These are phyloP conservation scores for Mobula hypostoma DNA, from an alignment of 2,113 vertebrate genomes.

Conservation along the genomic window DNA sequence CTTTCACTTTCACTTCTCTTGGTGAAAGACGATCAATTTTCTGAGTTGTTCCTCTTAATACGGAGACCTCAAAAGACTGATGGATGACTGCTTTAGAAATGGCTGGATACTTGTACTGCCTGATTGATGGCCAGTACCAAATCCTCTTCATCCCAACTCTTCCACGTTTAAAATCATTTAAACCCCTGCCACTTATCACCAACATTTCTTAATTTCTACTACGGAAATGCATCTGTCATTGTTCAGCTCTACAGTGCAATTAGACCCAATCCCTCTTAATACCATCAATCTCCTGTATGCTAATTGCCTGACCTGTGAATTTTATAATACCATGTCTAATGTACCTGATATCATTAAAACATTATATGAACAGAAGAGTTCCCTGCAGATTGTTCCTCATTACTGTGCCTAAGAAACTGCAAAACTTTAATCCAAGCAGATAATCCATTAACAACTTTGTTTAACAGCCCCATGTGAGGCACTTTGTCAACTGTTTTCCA, in stretches of 20 bases:
- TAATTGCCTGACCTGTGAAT: background rate
- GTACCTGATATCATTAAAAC: background rate
- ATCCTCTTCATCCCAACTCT: background rate
- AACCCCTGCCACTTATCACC: background rate
- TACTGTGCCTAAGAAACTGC: background rate
- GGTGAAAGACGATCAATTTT: background rate
- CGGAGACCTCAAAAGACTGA: background rate
- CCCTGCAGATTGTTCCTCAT: background rate
- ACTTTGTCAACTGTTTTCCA: background rate
- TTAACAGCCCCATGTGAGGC: background rate
- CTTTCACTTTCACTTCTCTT: too few relatives aligned
- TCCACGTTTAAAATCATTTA: background rate
- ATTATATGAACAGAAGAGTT: background rate
- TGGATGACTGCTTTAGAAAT: background rate
- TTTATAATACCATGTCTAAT: background rate
- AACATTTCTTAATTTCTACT: background rate
- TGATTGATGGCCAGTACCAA: constrained; percentile 16
- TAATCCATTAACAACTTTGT: too few relatives aligned
- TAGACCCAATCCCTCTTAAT: background rate
- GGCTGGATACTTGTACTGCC: background rate
- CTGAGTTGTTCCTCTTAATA: background rate
- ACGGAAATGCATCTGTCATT: background rate
- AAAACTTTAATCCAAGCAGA: background rate
- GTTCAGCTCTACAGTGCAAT: background rate
- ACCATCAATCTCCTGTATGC: background rate